These are phyloP conservation scores for Spodoptera frugiperda DNA, from an alignment of 1,140 invertebrate species.

Conservation along the genomic window DNA sequence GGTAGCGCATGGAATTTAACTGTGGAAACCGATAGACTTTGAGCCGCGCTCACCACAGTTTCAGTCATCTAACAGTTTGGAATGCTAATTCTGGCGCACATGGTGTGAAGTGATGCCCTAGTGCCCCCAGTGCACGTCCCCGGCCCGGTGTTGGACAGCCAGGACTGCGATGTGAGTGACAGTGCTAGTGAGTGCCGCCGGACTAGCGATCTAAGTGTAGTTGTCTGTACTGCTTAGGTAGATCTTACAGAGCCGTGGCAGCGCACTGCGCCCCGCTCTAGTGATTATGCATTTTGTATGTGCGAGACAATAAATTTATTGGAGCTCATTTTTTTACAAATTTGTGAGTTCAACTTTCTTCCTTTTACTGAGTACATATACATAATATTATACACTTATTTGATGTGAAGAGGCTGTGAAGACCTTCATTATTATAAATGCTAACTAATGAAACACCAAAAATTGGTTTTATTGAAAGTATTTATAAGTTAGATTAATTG, in stretches of 20 bases:
- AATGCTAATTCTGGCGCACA: conserved; percentile 76
- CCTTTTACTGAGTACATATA: conserved; percentile 58
- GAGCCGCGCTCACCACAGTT: conserved; percentile 79
- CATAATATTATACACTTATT: conserved; percentile 59
- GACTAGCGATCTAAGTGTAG: conserved; percentile 39
- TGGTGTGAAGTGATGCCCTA: conserved; percentile 66
- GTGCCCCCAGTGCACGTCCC: conserved; percentile 21
- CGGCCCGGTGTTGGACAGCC: conserved; percentile 35
- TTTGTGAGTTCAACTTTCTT: conserved; percentile 49
- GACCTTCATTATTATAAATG: conserved; percentile 69
- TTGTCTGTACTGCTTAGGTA: conserved; percentile 60
- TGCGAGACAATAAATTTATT: conserved; percentile 83
- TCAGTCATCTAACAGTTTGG: conserved; percentile 72
- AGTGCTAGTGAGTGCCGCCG: conserved; percentile 22
- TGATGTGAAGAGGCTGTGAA: conserved; percentile 80
- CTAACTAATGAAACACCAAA: conserved; percentile 70
- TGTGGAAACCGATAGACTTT: conserved; percentile 77
- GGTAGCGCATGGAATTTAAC: conserved; percentile 62
- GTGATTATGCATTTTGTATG: conserved; percentile 73
- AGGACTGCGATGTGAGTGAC: conserved; percentile 34
- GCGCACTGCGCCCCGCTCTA: conserved; percentile 53
- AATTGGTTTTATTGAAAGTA: conserved; percentile 72
- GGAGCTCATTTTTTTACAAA: conserved; percentile 62
- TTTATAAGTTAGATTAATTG: conserved; percentile 71
- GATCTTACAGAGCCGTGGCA: conserved; percentile 51